These are phyloP conservation scores for Temnothorax unifasciatus DNA, from an alignment of 2,888 invertebrate genomes.

Conservation along the genomic window DNA sequence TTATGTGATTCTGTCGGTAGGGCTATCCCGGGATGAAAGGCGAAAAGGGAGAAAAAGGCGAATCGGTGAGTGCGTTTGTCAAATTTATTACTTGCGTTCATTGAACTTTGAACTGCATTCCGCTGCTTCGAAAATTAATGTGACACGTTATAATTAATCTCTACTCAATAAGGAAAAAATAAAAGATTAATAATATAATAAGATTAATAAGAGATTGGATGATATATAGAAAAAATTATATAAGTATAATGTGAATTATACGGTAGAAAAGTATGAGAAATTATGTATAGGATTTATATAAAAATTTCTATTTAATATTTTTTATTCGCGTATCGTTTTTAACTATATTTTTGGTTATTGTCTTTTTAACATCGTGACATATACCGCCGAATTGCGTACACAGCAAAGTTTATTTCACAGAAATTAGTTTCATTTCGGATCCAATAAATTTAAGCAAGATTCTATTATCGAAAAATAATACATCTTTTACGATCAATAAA, in stretches of 20 bases:
- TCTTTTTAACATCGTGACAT: not conserved
- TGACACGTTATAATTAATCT: not conserved
- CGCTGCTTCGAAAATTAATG: not conserved
- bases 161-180: not conserved
- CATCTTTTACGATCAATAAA: not conserved
- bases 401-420: not conserved
- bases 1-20: slow-evolving; percentile 73
- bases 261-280: not conserved
- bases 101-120: slow-evolving; percentile 35
- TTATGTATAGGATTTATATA: not conserved
- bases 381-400: not conserved
- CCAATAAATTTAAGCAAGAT: slow-evolving; percentile 26
- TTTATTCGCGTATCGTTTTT: not conserved
- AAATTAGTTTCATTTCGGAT: slow-evolving; percentile 34
- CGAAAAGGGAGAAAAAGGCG: slow-evolving; percentile 96
- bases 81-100: slow-evolving; percentile 34
- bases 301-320: not conserved
- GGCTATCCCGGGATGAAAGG: slow-evolving; percentile 96
- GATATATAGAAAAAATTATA: not conserved
- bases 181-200: not conserved
- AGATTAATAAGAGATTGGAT: not conserved
- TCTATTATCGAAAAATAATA: slow-evolving; percentile 33
- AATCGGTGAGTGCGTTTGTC: slow-evolving; percentile 91
- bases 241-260: not conserved
- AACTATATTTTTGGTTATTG: not conserved